Evolutionary conservation across 2,113 vertebrate genomes (phyloP), one percentile per base, ranked within the genome.

Genomic region (Leptobrachium ailaonicum): DNA sequence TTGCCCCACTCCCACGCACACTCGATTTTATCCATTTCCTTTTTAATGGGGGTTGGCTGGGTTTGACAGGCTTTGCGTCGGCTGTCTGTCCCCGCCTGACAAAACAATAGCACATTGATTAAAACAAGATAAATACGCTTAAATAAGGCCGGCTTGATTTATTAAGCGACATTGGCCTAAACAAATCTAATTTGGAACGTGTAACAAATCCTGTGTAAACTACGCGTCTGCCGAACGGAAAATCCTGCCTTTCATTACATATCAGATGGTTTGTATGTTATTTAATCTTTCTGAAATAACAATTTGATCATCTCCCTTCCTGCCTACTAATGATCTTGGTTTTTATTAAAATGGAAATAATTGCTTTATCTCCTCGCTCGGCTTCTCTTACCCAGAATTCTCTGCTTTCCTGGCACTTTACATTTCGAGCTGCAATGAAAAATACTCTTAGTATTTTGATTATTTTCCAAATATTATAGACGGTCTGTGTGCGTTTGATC

Each of bases 71-170:
- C 47, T 50, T 50, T 50, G 47, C 47, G 8, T 4, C 4, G 8
- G 47, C 47, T 5, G 47, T 50, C 8, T 50, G 8, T 50, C 8
- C 8, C 47, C 8, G 1, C 8, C 8, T 50, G 4, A 50, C 47
- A 50, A 8, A 50, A 50, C 47, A 50, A 50, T 50, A 8, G 47
- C 4, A 1, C 47, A 60, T 60, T 11, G 85, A 92, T 93, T 92
- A 90, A 89, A 89, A 87, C 67, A 88, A 90, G 88, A 92, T 91
- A 92, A 90, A 92, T 91, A 90, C 91, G 90, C 91, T 91, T 92
- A 91, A 90, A 92, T 32, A 62, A 89, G 85, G 80, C 73, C 85
- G 82, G 83, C 86, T 79, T 91, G 89, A 93, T 91, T 90, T 93
- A 91, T 91, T 90, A 91, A 88, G 73, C 76, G 85, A 20, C 89